Base-by-base conservation (phyloP, 2,113 vertebrate genomes). In the Calidris pygmaea region DNA sequence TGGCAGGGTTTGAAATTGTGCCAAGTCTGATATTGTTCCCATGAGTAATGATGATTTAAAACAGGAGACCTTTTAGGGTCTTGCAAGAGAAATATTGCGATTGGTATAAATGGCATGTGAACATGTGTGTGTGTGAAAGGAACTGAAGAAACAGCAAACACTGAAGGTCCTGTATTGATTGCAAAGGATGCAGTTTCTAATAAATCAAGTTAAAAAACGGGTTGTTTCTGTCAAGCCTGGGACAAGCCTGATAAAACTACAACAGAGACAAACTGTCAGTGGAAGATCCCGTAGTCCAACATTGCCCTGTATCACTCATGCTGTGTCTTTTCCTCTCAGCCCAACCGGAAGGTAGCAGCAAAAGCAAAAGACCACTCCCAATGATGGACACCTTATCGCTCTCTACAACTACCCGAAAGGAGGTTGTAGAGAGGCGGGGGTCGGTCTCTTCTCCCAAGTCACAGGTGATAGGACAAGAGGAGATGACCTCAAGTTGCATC, bases 101-200 rank as follows among this genome's bases (percentile, higher is more conserved):
- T 16, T 43, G 14, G 2, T 45, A 29, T 22, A 26, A 78, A 41
- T 4, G 23, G 11, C 0, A 1, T 29, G 9, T 17, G 22, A 71
- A 73, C 4, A 3, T 0, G 0, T 16, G 6, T 1, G 8, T 7
- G 10, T 17, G 24, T 16, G 34, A 73, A 80, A 70, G 18, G 27
- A 53, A 43, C 3, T 48, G 16, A 73, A 82, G 45, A 29, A 80
- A 59, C 13, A 48, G 47, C 47, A 26, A 80, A 58, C 17, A 23
- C 18, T 1, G 1, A 66, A n/a, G 5, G 21, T 16, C 34, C 41
- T 20, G 10, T n/a, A 32, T 0, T 22, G 18, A 26, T 30, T 23
- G 59, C 24, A 68, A 52, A 90, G 6, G 18, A 24, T 32, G 34
- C 7, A 34, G 22, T 30, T 83, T 73, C 32, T 60, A 52, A n/a